Base-by-base conservation (phyloP, 2,797 vertebrate genomes). In the Myripristis jacobus region DNA sequence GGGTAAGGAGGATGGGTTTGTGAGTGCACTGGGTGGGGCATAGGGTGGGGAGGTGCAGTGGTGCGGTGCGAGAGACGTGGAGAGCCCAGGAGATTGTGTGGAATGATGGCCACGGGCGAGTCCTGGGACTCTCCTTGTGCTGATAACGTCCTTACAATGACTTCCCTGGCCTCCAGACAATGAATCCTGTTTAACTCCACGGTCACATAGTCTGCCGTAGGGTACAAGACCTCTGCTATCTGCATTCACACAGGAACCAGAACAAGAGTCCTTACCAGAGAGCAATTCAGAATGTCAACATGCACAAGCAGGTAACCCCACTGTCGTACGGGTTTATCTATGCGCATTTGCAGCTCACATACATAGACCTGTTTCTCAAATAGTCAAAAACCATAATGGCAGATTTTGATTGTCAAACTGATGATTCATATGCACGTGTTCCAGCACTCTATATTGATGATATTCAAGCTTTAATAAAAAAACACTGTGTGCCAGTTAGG, bases 121-220 rank as follows among this genome's bases (percentile, higher is more conserved):
- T 99, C 97, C 80, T 94, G 87, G 5, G 98, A 99, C 82, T 99
- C 98, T 43, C 98, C 98, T 88, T 99, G 97, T 0, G 91, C 91
- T 1, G 96, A 99, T 84, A 99, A 92, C 0, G 98, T 99, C 77
- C 96, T 92, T 70, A 99, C 96, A 0, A 95, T 96, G 83, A 99
- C 92, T 3, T 96, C 95, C 57, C 88, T 83, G 21, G 97, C 96
- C 81, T 97, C 96, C 89, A 99, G 91, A 83, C 92, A 93, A 66
- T 95, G 95, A 71, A 99, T 93, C 75, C 94, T 90, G 1, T 87
- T 90, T 16, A 98, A 88, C 81, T 98, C 98, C 70, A 99, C 91
- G 0, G 93, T 36, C 0, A 93, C 85, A 52, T 94, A 88, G 73
- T 97, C 96, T 1, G 96, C 98, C 58, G 94, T 90, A 0, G 98